Base-by-base conservation (phyloP, 2,797 vertebrate genomes). In the Cossypha polioptera region DNA sequence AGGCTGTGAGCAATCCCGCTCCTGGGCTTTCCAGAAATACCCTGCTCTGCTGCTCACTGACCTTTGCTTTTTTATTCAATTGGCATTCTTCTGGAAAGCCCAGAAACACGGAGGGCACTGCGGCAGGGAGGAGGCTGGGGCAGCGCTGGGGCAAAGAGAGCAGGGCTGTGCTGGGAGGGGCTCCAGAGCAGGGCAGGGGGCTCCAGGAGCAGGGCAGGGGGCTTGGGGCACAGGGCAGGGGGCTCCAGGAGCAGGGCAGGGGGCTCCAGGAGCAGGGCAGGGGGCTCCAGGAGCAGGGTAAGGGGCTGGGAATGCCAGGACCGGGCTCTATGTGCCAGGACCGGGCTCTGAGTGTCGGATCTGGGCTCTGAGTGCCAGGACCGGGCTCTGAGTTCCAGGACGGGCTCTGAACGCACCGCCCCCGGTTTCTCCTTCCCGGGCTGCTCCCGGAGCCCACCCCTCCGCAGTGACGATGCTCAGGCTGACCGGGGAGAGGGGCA, bases 61-160 rank as follows among this genome's bases (percentile, higher is more conserved):
- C 96, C 97, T 96, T 94, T 96, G 97, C 92, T 88, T 91, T 92
- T 93, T 90, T 69, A 67, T 73, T 68, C 93, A 33, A 94, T 96
- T 78, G n/a, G 42, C 82, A 36, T 81, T 93, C 95, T 95, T 77
- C 81, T 90, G 95, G 94, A 74, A 90, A 94, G 45, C 42, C 10
- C 26, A 65, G 73, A 50, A 55, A 43, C 21, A 48, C 35, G 14
- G 69, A 88, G 86, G 38, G 8, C 25, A 25, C 48, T 50, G 20
- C 7, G 1, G 0, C 47, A 29, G 84, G 65, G 53, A 63, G 62
- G 69, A 29, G 73, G 79, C 31, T 45, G 86, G 54, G 11, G 80
- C 65, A 5, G 24, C 43, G 26, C 63, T 2, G 26, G 1, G 7
- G 17, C 31, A 55, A 38, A 25, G 4, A 33, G 13, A 19, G 1